These are phyloP conservation scores for Drosophila kuntzei DNA, from an alignment of 2,888 invertebrate genomes.

Conservation along the genomic window DNA sequence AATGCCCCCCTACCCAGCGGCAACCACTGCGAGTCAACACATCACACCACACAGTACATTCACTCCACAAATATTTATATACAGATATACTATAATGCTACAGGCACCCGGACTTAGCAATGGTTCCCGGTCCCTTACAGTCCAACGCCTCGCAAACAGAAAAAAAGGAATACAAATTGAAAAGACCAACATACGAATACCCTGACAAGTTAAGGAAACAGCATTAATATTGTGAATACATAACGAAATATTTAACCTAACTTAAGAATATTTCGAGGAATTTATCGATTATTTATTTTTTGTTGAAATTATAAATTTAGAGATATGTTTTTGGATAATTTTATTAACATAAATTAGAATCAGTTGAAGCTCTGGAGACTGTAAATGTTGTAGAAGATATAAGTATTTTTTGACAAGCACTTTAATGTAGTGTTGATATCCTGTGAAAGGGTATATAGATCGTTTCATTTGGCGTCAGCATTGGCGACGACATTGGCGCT, in stretches of 20 bases:
- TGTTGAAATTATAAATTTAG: too few species aligned
- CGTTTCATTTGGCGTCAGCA: slow-evolving; percentile 45
- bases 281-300: not conserved
- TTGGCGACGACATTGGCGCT: slow-evolving; percentile 58
- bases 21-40: slow-evolving; percentile 39
- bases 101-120: slow-evolving; percentile 34
- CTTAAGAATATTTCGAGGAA: not conserved
- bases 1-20: slow-evolving; percentile 39
- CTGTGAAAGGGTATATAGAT: slow-evolving; percentile 16
- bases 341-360: not conserved
- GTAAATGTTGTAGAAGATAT: not conserved
- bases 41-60: slow-evolving; percentile 18
- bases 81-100: slow-evolving; percentile 9
- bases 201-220: slow-evolving; percentile 4
- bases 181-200: slow-evolving; percentile 20
- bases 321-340: not conserved
- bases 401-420: not conserved
- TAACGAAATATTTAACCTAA: not conserved
- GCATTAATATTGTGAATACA: not conserved
- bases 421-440: not conserved
- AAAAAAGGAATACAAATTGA: not conserved
- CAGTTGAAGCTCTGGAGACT: not conserved
- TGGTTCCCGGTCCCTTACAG: slow-evolving; percentile 42
- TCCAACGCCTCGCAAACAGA: slow-evolving; percentile 25
- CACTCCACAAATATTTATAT: slow-evolving; percentile 36